Percentiles rank a stretch among this genome's conserved stretches.
These are phyloP conservation scores for Himalopsyche kuldschensis DNA, from an alignment of 2,888 invertebrate species.

Conservation along the genomic window DNA sequence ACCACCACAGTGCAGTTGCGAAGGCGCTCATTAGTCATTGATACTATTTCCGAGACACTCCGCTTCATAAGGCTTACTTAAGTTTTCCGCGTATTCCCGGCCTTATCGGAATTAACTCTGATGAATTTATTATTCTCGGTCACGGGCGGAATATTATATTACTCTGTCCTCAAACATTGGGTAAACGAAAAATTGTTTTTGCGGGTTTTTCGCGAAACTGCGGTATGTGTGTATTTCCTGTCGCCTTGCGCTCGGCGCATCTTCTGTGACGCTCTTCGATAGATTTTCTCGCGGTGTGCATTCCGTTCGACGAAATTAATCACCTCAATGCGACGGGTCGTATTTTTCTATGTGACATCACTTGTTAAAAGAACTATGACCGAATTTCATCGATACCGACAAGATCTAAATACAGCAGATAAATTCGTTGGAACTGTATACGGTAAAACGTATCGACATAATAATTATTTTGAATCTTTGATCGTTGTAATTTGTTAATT, in stretches of 20 bases:
- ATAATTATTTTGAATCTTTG: too few species aligned
- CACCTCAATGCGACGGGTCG: neutral
- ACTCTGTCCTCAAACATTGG: neutral
- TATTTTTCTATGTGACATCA: neutral
- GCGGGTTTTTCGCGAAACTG: neutral
- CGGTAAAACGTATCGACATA: too few species aligned
- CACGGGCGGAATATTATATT: neutral
- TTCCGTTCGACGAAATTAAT: neutral
- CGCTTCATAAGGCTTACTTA: neutral
- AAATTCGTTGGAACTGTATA: too few species aligned
- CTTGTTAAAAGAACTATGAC: neutral
- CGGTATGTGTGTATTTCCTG: neutral
- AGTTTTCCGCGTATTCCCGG: neutral
- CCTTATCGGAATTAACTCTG: neutral
- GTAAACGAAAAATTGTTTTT: neutral
- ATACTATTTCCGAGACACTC: neutral
- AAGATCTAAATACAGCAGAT: too few species aligned
- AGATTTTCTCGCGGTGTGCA: neutral
- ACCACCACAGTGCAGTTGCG: neutral
- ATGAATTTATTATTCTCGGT: neutral
- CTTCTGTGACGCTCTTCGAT: neutral
- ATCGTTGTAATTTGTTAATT: too few species aligned
- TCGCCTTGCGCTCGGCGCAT: neutral
- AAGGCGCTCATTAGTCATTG: neutral
- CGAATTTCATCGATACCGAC: too few species aligned